Conservation (phyloP, 2,888 invertebrate species). For the Eugnorisma glareosa region DNA sequence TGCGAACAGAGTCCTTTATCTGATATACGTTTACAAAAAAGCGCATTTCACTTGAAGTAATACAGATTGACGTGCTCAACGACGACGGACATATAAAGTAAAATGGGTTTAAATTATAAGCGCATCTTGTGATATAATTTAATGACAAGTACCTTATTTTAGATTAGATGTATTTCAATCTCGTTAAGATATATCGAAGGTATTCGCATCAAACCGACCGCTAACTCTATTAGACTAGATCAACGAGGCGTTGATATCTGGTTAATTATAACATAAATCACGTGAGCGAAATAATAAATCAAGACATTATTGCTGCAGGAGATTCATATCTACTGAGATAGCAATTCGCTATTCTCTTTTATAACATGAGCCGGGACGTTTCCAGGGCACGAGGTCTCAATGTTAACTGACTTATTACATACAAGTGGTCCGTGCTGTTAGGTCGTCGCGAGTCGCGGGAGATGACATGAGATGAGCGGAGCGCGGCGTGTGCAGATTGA, state of each 20-base stretch:
- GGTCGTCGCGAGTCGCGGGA: constrained; percentile 61
- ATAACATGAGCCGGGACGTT: constrained; percentile 63
- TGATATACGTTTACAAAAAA: constrained; percentile 68
- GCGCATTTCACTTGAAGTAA: constrained; percentile 47
- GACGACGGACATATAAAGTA: constrained; percentile 48
- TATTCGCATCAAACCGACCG: constrained; percentile 59
- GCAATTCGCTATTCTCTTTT: constrained; percentile 67
- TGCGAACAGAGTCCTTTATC: constrained; percentile 76
- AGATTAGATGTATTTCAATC: constrained; percentile 49
- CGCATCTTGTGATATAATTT: constrained; percentile 46
- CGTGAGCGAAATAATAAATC: constrained; percentile 70
- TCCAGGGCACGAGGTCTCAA: constrained; percentile 75
- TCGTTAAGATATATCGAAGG: constrained; percentile 45
- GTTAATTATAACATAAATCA: constrained; percentile 69
- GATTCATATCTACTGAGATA: constrained; percentile 56
- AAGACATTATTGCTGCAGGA: constrained; percentile 67
- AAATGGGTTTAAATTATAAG: constrained; percentile 49
- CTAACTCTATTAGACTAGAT: constrained; percentile 55
- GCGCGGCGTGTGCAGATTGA: constrained; percentile 81
- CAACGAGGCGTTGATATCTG: constrained; percentile 63
- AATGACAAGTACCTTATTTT: constrained; percentile 48
- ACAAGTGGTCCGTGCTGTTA: constrained; percentile 70
- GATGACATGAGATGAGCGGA: constrained; percentile 80
- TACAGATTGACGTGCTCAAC: constrained; percentile 56
- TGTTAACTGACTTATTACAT: constrained; percentile 72